phyloP scores from a whole-genome alignment of 37 sponge, comb jelly and placozoan genomes.

The Sycon ciliatum region DNA sequence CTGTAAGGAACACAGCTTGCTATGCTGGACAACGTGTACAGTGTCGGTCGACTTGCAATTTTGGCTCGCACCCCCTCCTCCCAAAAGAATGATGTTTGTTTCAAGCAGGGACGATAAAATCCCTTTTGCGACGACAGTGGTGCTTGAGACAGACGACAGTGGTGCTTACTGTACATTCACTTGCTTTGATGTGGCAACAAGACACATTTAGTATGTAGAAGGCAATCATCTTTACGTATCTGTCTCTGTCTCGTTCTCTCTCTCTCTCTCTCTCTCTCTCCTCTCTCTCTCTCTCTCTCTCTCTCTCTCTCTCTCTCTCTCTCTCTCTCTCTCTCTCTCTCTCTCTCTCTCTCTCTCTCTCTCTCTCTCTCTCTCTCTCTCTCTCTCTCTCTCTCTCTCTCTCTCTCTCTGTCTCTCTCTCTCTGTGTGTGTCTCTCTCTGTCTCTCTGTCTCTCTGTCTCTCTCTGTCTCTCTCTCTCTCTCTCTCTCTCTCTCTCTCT shows the following conservation, averaged over 20 bases:
- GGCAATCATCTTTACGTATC: background rate
- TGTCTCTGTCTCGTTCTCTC: background rate
- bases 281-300: constrained; percentile 2
- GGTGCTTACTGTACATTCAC: no score
- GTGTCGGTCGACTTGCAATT: no score
- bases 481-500: constrained; percentile 9
- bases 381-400: background rate
- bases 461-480: background rate
- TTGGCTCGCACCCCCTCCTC: no score
- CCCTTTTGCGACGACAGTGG: no score
- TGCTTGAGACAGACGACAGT: no score
- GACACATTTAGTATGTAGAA: background rate
- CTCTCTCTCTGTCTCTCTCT: background rate
- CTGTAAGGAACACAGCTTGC: no score
- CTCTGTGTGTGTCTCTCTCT: background rate
- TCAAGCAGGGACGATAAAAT: no score
- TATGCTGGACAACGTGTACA: no score
- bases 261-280: constrained; percentile 13
- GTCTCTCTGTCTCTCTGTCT: background rate
- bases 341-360: constrained; percentile 14
- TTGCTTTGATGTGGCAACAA: no score
- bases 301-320: constrained; percentile 26
- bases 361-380: background rate
- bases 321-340: constrained; percentile 41
- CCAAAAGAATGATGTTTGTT: no score